Evolutionary conservation across 2,797 vertebrate species (phyloP), one percentile per base, ranked within the genome.

Genomic region (Sylvilagus floridanus): DNA sequence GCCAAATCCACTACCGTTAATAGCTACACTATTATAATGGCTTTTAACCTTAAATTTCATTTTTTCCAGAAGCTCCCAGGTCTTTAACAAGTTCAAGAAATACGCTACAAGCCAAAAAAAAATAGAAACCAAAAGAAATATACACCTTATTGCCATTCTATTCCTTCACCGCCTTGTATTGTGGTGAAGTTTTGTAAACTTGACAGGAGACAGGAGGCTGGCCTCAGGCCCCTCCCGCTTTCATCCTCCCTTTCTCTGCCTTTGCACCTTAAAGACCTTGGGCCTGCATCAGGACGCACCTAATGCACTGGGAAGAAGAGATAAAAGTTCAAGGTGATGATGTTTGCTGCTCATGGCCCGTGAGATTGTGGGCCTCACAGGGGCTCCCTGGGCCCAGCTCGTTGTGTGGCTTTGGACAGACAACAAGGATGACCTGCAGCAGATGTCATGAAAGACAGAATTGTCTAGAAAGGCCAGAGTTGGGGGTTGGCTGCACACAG

Each of bases 1-100:
- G 94, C 95, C 97, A 96, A 94, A 66, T 32, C 72, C 77, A 88
- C 86, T 71, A n/a, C 57, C 84, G 84, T 82, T 96, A 96, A 96
- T 94, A 95, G 88, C 84, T 94, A 30, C 54, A n/a, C n/a, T n/a
- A 84, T 85, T 88, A 65, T 57, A 88, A 82, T 73, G 66, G 78
- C 82, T 95, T 96, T 95, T 90, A 37, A 90, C 66, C 77, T 95
- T 95, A 91, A 92, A 79, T 93, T 65, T 88, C 84, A 75, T 91
- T 95, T 94, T 94, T 96, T 96, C 68, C 14, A 73, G 57, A 62
- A 94, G 79, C 50, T 73, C 52, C 50, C 32, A 87, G n/a, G 32
- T 86, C 93, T 96, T 95, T 96, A 93, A 84, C 72, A 94, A 95
- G 94, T 71, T 63, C 50, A 92, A 92, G 75, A 92, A 93, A 88